Base-by-base conservation (phyloP, 2,797 vertebrate species). In the Tangara arthus region DNA sequence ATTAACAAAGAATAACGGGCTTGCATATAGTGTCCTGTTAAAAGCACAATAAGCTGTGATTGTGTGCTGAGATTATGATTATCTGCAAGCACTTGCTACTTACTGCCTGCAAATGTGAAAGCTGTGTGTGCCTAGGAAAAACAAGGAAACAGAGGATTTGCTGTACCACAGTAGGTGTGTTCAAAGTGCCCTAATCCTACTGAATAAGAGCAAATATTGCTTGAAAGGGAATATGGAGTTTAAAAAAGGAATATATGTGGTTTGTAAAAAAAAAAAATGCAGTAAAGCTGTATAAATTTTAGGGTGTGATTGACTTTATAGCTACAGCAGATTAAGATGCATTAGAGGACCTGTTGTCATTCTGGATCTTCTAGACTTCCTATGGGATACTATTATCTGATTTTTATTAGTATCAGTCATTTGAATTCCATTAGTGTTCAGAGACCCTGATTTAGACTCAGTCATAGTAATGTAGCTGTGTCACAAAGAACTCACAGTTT, bases 11-110 rank as follows among this genome's bases (percentile, higher is more conserved):
- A 97, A 72, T 71, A 75, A 68, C 0, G 5, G 34, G 82, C 70
- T 95, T 56, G 47, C 80, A 60, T 82, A 93, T 83, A 88, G 78
- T 44, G 50, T 50, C 84, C 95, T 80, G 68, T 93, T 96, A 95
- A 94, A 95, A 95, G 83, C 90, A 96, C 91, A 95, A 94, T 96
- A 82, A 82, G 3, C 56, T 66, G 83, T 94, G 92, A 96, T 95
- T 97, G 91, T 96, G 84, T 81, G 57, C 41, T 63, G 41, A 86
- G 83, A 63, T 86, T 61, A 26, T 86, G 49, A 82, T 93, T 94
- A 90, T 93, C 84, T 79, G 37, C n/a, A 78, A 93, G 39, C 64
- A 30, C 57, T 84, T 91, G 75, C 87, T 94, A 23, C 84, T 96
- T 92, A 77, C 37, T 72, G 94, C 76, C 87, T 96, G 56, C 71